These are phyloP conservation scores for Apogon hyalosoma DNA, from an alignment of 2,797 vertebrate species.

Conservation along the genomic window DNA sequence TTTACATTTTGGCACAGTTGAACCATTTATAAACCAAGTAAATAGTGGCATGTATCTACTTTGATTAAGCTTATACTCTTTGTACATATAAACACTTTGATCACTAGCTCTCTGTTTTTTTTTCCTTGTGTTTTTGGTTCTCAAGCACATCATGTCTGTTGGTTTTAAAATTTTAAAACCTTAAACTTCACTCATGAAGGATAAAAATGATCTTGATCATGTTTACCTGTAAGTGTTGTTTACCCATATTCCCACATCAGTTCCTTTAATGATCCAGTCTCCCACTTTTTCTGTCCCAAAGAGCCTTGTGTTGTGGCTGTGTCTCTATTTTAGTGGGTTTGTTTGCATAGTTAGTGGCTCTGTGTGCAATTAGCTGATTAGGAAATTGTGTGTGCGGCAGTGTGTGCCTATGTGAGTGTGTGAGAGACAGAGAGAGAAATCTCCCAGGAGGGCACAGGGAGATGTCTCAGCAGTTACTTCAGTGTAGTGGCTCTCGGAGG, in stretches of 20 bases:
- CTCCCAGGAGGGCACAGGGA: conserved; percentile 71
- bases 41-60: background rate
- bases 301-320: conserved; percentile 70
- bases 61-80: background rate
- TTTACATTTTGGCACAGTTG: background rate
- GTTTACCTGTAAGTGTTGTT: conserved; percentile 77
- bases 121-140: background rate
- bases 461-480: conserved; percentile 82
- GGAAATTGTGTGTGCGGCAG: conserved; percentile 43
- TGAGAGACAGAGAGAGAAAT: conserved; percentile 35
- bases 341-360: conserved; percentile 82
- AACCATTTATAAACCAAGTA: conserved; percentile 13
- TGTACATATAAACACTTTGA: background rate
- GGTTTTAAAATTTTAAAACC: conserved; percentile 25
- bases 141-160: background rate
- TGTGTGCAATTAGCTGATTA: conserved; percentile 79
- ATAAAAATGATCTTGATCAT: conserved; percentile 55
- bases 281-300: conserved; percentile 62
- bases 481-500: conserved; percentile 70
- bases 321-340: conserved; percentile 79
- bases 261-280: conserved; percentile 77
- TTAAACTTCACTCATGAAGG: conserved; percentile 13
- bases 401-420: conserved; percentile 15
- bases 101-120: background rate
- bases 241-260: conserved; percentile 64